phyloP scores from a whole-genome alignment of 2,888 invertebrate species.

The Saturnia pavonia region DNA sequence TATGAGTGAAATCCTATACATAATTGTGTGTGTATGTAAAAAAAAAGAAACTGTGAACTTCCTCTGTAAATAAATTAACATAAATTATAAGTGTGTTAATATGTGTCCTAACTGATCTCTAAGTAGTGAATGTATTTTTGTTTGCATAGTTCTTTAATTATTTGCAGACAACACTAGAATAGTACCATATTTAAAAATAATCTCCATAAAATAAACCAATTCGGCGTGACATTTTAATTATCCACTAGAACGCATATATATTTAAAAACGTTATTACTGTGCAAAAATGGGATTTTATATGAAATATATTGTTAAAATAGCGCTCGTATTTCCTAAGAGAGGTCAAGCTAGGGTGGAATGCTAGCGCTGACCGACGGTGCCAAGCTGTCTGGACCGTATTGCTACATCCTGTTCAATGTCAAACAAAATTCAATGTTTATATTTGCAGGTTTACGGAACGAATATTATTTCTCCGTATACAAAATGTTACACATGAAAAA shows the following conservation, averaged over 20 bases:
- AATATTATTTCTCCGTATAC: background rate
- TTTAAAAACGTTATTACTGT: background rate
- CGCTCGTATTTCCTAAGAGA: background rate
- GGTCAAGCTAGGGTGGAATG: background rate
- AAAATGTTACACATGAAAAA: background rate
- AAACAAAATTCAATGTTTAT: background rate
- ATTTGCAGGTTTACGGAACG: background rate
- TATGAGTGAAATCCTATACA: no score
- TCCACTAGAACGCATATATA: background rate
- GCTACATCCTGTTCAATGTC: background rate
- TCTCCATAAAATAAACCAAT: background rate
- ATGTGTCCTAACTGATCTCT: no score
- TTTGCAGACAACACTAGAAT: background rate
- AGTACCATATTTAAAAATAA: background rate
- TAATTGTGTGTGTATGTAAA: no score
- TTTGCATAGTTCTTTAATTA: background rate
- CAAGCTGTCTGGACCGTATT: background rate
- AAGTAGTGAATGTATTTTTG: no score
- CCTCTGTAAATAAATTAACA: no score
- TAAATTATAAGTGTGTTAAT: no score
- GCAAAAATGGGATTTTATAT: background rate
- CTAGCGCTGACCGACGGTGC: background rate
- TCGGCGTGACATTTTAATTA: background rate
- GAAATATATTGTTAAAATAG: background rate
- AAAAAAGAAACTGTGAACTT: no score